phyloP scores from a whole-genome alignment of 2,888 invertebrate genomes.

The Apeira syringaria region DNA sequence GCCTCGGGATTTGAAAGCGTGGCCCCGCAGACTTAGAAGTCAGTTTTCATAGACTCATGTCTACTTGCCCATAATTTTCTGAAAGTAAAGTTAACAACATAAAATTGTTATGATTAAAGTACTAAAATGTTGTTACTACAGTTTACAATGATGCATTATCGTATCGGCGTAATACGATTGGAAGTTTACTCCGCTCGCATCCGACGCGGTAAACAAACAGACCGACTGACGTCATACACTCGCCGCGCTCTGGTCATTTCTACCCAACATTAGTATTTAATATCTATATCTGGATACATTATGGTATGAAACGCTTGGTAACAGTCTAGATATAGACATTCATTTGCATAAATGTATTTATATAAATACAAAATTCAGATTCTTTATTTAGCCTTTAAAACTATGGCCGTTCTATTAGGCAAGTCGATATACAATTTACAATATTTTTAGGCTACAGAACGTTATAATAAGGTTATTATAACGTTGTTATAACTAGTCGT shows the following conservation, averaged over 20 bases:
- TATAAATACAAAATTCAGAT: no score
- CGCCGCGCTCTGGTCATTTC: constrained; percentile 23
- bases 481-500: no score
- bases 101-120: not conserved
- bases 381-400: no score
- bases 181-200: constrained; percentile 71
- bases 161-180: constrained; percentile 61
- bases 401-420: no score
- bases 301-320: constrained; percentile 8
- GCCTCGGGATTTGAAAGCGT: no score
- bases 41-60: no score
- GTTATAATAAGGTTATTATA: no score
- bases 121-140: constrained; percentile 6
- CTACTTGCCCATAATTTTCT: no score
- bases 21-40: no score
- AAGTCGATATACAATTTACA: no score
- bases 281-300: constrained; percentile 12
- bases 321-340: not conserved
- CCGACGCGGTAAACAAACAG: constrained; percentile 71
- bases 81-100: not conserved
- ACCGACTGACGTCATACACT: constrained; percentile 60
- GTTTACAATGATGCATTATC: constrained; percentile 49
- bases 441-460: no score
- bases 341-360: constrained; percentile 1
- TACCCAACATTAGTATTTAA: constrained; percentile 25